phyloP scores from a whole-genome alignment of 2,113 vertebrate species.

The Cynocephalus volans region DNA sequence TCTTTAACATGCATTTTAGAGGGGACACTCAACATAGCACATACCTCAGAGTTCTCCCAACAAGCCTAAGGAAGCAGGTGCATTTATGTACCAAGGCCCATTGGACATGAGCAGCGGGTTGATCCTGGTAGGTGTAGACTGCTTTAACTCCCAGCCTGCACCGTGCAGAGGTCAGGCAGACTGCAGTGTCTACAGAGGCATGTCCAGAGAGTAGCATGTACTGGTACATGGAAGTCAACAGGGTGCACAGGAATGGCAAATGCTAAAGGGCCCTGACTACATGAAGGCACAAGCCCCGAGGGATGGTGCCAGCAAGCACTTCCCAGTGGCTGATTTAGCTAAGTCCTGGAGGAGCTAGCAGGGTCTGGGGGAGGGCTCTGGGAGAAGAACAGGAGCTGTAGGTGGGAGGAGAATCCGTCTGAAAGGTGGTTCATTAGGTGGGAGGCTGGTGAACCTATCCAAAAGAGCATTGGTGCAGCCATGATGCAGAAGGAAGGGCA shows the following conservation, averaged over 20 bases:
- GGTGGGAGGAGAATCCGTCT: not conserved
- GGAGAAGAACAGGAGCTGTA: not conserved
- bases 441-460: not conserved
- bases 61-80: not conserved
- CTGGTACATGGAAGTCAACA: not conserved
- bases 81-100: not conserved
- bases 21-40: no score
- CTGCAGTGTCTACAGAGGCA: not conserved
- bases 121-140: not conserved
- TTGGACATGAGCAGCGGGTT: not conserved
- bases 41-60: not conserved
- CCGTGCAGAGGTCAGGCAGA: not conserved
- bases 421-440: not conserved
- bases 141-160: not conserved
- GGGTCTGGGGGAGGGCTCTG: not conserved
- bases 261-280: not conserved
- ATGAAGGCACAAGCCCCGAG: not conserved
- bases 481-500: not conserved
- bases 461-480: not conserved
- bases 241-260: not conserved
- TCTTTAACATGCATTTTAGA: no score
- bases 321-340: not conserved
- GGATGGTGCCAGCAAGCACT: not conserved
- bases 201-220: not conserved
- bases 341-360: not conserved